phyloP scores from a whole-genome alignment of 2,888 invertebrate species.

The Pseudanteris insignis region DNA sequence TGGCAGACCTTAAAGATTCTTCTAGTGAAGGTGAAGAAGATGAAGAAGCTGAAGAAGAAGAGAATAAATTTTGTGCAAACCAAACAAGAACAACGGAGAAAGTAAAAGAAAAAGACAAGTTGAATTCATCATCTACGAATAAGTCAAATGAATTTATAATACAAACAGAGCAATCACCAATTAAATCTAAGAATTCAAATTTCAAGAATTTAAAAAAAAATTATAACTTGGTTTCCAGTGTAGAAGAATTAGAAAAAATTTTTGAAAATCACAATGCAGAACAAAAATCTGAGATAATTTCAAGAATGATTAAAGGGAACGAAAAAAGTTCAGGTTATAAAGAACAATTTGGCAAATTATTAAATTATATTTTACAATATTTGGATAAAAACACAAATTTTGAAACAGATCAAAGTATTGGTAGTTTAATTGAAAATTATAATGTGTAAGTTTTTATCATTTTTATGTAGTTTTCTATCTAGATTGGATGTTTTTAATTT shows the following conservation, averaged over 20 bases:
- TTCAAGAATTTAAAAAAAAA: conserved; percentile 48
- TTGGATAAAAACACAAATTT: conserved; percentile 73
- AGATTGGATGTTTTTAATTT: not conserved
- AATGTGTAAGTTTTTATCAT: conserved; percentile 68
- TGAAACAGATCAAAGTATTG: conserved; percentile 61
- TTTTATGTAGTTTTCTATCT: not conserved
- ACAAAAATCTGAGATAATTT: conserved; percentile 77
- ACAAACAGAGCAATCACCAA: too few relatives aligned
- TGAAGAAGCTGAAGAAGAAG: conserved; percentile 6
- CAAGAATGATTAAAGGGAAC: conserved; percentile 87
- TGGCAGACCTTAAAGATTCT: conserved; percentile 54
- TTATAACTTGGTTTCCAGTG: conserved; percentile 71
- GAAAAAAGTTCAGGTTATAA: conserved; percentile 86
- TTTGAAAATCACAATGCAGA: conserved; percentile 72
- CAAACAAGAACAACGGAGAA: conserved; percentile 3
- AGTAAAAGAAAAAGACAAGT: too few relatives aligned
- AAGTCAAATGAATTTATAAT: too few relatives aligned
- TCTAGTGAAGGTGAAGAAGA: conserved; percentile 49
- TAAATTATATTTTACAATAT: conserved; percentile 80
- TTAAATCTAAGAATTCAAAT: too few relatives aligned
- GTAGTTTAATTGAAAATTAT: conserved; percentile 71
- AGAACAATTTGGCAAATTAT: conserved; percentile 77
- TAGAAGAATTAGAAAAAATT: conserved; percentile 73
- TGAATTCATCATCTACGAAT: too few relatives aligned
- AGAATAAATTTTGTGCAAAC: too few relatives aligned